Conservation (phyloP, 2,888 invertebrate genomes). For the Sphinx pinastri region DNA sequence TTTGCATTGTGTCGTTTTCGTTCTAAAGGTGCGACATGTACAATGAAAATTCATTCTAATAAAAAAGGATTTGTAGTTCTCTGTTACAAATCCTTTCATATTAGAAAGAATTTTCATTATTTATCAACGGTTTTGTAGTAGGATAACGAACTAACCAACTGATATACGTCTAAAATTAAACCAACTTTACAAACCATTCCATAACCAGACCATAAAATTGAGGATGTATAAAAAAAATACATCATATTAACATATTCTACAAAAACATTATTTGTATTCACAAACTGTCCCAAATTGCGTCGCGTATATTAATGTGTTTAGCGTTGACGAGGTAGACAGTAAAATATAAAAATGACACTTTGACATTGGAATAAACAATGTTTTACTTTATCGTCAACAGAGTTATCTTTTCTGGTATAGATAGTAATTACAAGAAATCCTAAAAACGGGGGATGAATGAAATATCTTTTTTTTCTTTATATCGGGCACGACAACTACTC, state of each 20-base stretch:
- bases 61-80: no score
- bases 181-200: background rate
- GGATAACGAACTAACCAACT: no score
- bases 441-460: no score
- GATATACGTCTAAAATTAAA: background rate
- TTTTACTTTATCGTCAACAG: background rate
- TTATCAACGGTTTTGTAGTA: no score
- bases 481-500: no score
- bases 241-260: background rate
- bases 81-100: background rate
- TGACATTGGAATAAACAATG: background rate
- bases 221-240: background rate
- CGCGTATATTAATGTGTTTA: background rate
- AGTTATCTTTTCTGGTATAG: no score
- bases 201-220: background rate
- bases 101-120: no score
- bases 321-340: background rate
- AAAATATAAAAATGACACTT: background rate
- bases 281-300: conserved; percentile 2
- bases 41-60: no score
- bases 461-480: no score
- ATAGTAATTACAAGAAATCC: no score
- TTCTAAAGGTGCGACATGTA: no score
- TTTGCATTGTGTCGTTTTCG: no score
- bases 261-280: conserved; percentile 7